Evolutionary conservation across 2,113 vertebrate species (phyloP), one percentile per base, ranked within the genome.

Genomic region (Accipiter cooperii): DNA sequence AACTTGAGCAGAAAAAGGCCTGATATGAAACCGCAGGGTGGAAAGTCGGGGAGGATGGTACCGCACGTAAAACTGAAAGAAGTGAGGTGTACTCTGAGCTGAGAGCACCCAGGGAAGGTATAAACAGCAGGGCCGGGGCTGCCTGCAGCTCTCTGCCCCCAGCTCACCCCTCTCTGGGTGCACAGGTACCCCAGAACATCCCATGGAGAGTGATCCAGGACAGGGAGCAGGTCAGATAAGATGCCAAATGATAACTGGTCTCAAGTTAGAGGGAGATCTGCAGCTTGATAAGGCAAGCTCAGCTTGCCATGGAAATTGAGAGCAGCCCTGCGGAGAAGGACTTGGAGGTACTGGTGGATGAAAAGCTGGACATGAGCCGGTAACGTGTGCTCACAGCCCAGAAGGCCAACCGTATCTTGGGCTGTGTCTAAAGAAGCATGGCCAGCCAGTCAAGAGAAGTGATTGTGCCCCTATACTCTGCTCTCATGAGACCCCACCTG

Each of bases 1-100:
- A 94, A 42, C 86, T 82, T 4, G 1, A 82, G 84, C 70, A 93
- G 65, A 90, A 96, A 87, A 95, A 91, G 51, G 34, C 52, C 89
- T 73, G 86, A 96, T 2, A 0, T 85, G 96, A 96, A 96, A 96
- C 96, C 52, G 6, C 52, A 57, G 65, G 28, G 84, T 87, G 93
- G 93, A 94, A 96, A 96, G 55, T 52, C 14, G 6, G 42, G 51
- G 89, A 78, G n/a, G 64, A 66, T 18, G 29, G 51, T 44, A 52
- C 16, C 1, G 3, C 71, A 75, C 0, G 1, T 81, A 84, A 95
- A 95, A 95, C n/a, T 2, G 57, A 96, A 94, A 94, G 47, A 87
- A 54, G 36, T 24, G 71, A 93, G 54, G 16, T 42, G 52, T 73
- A 28, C 54, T 86, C 71, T 74, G 49, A 86, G 52, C 46, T 31